A percentile compares a stretch with the other conserved stretches of the same genome.
phyloP scores from a whole-genome alignment of 2,888 invertebrate species.

The Lamellibrachia columna region DNA sequence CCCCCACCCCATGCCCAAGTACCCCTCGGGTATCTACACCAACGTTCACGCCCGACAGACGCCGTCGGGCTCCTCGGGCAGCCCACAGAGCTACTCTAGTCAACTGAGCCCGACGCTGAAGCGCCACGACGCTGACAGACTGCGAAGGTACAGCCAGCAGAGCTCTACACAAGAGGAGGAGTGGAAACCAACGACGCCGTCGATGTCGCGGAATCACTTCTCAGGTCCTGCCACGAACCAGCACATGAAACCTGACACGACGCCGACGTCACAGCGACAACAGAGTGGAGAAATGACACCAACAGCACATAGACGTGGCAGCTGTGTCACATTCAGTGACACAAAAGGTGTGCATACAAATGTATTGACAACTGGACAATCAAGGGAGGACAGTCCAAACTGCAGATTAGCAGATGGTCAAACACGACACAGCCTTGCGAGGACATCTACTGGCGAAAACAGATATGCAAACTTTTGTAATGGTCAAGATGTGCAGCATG shows the following conservation, averaged over 20 bases:
- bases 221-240: background rate
- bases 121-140: background rate
- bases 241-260: background rate
- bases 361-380: background rate
- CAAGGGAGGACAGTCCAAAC: background rate
- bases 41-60: background rate
- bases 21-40: background rate
- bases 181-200: background rate
- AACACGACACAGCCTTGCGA: background rate
- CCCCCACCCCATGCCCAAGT: background rate
- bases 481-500: background rate
- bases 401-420: background rate
- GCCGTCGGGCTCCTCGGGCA: background rate
- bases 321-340: background rate
- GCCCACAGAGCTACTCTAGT: constrained; percentile 10
- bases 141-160: background rate
- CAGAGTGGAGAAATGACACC: background rate
- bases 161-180: background rate
- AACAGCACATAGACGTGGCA: background rate
- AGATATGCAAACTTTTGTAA: background rate
- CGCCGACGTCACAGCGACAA: background rate
- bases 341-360: background rate
- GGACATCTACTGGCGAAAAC: background rate
- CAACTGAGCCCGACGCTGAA: background rate
- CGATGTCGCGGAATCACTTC: background rate